Percentiles rank a stretch among this genome's conserved stretches.
These are phyloP conservation scores for Poeciliopsis turrubarensis DNA, from an alignment of 2,113 vertebrate genomes.

Conservation along the genomic window DNA sequence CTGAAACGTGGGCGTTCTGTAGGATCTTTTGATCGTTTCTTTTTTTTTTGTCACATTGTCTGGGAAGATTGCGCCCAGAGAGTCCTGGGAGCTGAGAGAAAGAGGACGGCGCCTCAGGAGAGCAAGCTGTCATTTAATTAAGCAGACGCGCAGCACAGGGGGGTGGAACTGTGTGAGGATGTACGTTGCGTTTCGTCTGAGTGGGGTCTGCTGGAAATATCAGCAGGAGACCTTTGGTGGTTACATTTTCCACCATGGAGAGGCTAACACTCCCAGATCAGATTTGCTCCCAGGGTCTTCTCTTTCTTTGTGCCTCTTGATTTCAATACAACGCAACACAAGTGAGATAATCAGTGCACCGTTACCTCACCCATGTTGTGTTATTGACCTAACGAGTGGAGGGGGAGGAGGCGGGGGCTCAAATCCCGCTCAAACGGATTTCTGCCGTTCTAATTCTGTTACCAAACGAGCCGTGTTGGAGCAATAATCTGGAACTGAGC, in stretches of 20 bases:
- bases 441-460: conserved; percentile 62
- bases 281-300: conserved; percentile 5
- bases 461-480: conserved; percentile 51
- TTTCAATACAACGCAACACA: background rate
- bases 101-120: conserved; percentile 47
- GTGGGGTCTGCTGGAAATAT: conserved; percentile 23
- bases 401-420: background rate
- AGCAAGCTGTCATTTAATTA: conserved; percentile 62
- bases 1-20: background rate
- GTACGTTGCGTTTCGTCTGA: background rate
- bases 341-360: background rate
- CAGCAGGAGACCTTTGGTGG: conserved; percentile 25
- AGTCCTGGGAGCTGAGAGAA: conserved; percentile 29
- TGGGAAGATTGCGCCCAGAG: conserved; percentile 4
- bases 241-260: conserved; percentile 29
- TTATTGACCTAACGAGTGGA: conserved; percentile 27
- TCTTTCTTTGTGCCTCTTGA: background rate
- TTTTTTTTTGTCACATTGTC: conserved; percentile 4
- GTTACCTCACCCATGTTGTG: background rate
- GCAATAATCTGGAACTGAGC: conserved; percentile 68
- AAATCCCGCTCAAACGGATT: conserved; percentile 57
- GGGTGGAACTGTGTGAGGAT: background rate
- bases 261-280: conserved; percentile 25
- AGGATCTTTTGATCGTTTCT: background rate
- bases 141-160: conserved; percentile 30